Evolutionary conservation across 2,888 invertebrate genomes (phyloP).

Genomic region (Hydraecia micacea): DNA sequence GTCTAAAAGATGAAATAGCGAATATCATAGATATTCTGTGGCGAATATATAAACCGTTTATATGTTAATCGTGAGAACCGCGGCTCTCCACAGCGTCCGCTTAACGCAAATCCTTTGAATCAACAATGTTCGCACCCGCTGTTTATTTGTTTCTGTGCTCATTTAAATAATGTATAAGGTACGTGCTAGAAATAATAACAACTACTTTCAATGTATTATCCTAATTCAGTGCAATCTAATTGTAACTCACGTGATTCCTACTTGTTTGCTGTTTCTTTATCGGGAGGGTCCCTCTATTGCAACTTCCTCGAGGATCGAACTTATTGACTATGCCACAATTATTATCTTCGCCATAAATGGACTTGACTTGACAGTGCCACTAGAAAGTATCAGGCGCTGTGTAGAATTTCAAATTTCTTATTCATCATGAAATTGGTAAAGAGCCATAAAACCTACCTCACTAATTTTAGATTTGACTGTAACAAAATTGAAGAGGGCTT

Average conservation of each 20-base stretch:
- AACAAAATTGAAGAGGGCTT: background rate
- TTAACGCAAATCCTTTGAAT: slow-evolving; percentile 38
- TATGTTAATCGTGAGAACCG: slow-evolving; percentile 73
- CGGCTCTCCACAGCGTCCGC: slow-evolving; percentile 24
- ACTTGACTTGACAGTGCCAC: background rate
- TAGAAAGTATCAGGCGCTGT: background rate
- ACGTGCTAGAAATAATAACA: slow-evolving; percentile 41
- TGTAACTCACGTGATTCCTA: background rate
- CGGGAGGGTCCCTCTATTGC: background rate
- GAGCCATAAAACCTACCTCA: background rate
- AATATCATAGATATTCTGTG: no score
- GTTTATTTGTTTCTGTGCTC: slow-evolving; percentile 26
- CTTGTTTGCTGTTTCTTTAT: background rate
- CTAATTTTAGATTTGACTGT: background rate
- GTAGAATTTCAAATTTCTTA: background rate
- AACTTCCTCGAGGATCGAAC: background rate
- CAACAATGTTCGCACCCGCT: slow-evolving; percentile 26
- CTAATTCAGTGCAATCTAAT: slow-evolving; percentile 18
- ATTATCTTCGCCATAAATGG: background rate
- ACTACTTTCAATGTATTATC: slow-evolving; percentile 39
- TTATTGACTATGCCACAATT: background rate
- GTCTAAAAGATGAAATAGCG: slow-evolving; percentile 69
- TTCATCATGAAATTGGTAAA: background rate
- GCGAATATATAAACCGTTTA: slow-evolving; percentile 65
- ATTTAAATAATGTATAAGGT: slow-evolving; percentile 42